phyloP scores from a whole-genome alignment of 1,140 invertebrate genomes.

The Cherax quadricarinatus region DNA sequence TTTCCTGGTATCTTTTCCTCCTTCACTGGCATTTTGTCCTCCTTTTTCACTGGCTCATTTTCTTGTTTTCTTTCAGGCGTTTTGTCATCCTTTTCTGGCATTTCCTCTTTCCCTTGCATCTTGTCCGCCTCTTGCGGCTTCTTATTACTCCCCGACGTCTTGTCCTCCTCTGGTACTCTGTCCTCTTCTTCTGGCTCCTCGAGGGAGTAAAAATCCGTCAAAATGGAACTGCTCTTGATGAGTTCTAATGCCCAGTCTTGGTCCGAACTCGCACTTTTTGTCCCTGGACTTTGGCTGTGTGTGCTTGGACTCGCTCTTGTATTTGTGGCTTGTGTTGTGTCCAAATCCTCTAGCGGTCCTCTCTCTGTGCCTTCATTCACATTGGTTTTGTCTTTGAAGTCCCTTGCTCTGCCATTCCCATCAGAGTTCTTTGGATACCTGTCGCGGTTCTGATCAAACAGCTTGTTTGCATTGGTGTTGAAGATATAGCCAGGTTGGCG shows the following conservation, averaged over 20 bases:
- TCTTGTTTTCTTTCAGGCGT: background rate
- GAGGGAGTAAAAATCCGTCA: slow-evolving; percentile 56
- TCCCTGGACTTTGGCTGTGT: background rate
- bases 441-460: slow-evolving; percentile 32
- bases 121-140: background rate
- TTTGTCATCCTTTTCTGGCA: background rate
- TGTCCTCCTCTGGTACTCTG: background rate
- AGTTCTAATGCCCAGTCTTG: slow-evolving; percentile 54
- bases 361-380: background rate
- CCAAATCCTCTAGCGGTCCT: background rate
- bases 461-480: slow-evolving; percentile 18
- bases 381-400: background rate
- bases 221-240: slow-evolving; percentile 49
- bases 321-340: background rate
- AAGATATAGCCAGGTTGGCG: slow-evolving; percentile 31
- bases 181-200: slow-evolving; percentile 5
- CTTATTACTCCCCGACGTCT: background rate
- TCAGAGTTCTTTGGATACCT: background rate
- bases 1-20: background rate
- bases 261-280: slow-evolving; percentile 7
- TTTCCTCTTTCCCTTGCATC: background rate
- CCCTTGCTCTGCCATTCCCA: background rate
- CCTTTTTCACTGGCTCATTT: background rate
- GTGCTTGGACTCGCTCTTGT: slow-evolving; percentile 22
- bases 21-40: background rate